Percentiles rank a stretch among this genome's conserved stretches.
phyloP scores from a whole-genome alignment of 2,797 vertebrate species.

The Poeciliopsis presidionis region DNA sequence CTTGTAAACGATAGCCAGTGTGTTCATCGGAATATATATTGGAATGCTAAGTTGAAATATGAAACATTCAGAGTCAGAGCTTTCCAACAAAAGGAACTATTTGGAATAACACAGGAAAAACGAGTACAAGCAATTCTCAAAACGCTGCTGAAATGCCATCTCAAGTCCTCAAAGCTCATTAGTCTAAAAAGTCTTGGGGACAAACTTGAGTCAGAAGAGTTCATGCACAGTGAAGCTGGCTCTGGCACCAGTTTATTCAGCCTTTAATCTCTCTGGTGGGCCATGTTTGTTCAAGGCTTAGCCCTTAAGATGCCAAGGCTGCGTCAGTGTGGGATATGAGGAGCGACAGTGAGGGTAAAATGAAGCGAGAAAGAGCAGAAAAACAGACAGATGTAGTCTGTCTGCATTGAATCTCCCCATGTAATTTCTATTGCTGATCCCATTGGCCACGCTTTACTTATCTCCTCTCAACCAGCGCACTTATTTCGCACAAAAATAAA shows the following conservation, averaged over 20 bases:
- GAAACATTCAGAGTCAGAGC: constrained; percentile 49
- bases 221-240: constrained; percentile 59
- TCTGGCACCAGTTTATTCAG: constrained; percentile 56
- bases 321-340: constrained; percentile 56
- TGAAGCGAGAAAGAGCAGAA: constrained; percentile 43
- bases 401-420: constrained; percentile 58
- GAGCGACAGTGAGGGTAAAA: constrained; percentile 39
- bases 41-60: constrained; percentile 33
- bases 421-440: constrained; percentile 67
- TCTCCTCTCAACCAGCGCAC: constrained; percentile 43
- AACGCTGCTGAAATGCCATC: constrained; percentile 74
- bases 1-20: constrained; percentile 45
- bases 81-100: constrained; percentile 56
- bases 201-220: constrained; percentile 68
- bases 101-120: constrained; percentile 47
- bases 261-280: constrained; percentile 73
- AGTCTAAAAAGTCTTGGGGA: constrained; percentile 69
- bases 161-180: constrained; percentile 69
- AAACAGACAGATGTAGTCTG: constrained; percentile 58
- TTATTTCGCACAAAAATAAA: constrained; percentile 64
- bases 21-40: constrained; percentile 41
- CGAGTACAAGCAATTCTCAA: constrained; percentile 36
- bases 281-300: constrained; percentile 70
- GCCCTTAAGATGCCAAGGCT: constrained; percentile 52
- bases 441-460: constrained; percentile 59